These are phyloP conservation scores for Drosophila athabasca DNA, from an alignment of 1,140 invertebrate genomes.

Conservation along the genomic window DNA sequence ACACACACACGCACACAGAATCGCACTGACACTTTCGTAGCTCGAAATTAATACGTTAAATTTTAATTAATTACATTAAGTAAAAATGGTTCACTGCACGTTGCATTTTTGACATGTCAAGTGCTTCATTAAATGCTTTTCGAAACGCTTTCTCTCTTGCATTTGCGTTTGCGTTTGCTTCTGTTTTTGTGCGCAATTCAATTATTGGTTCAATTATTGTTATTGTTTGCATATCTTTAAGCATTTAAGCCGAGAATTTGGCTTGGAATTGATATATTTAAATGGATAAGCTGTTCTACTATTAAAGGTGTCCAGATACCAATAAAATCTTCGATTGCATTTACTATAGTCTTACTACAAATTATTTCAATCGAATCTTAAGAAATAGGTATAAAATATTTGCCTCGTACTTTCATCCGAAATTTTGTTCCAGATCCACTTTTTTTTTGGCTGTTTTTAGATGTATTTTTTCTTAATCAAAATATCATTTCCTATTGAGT, in stretches of 20 bases:
- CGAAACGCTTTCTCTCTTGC: slow-evolving; percentile 13
- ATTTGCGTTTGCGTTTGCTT: not conserved
- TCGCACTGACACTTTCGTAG: slow-evolving; percentile 25
- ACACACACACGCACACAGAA: not conserved
- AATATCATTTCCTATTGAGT: too few relatives aligned
- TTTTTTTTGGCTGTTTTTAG: too few relatives aligned
- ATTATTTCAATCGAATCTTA: too few relatives aligned
- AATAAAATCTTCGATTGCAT: too few relatives aligned
- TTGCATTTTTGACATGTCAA: slow-evolving; percentile 64
- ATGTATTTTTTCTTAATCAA: too few relatives aligned
- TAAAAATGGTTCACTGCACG: slow-evolving; percentile 60
- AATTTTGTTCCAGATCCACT: too few relatives aligned
- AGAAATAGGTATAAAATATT: too few relatives aligned
- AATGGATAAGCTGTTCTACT: too few relatives aligned
- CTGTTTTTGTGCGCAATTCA: not conserved
- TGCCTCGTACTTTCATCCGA: too few relatives aligned
- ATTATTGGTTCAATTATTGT: slow-evolving; percentile 6
- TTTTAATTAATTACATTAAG: slow-evolving; percentile 79
- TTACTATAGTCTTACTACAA: too few relatives aligned
- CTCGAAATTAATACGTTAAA: slow-evolving; percentile 73
- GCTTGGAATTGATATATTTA: not conserved
- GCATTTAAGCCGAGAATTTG: not conserved
- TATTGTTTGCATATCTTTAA: not conserved
- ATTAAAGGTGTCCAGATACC: too few relatives aligned
- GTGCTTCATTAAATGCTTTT: slow-evolving; percentile 64